Base-by-base conservation (phyloP, 2,113 vertebrate genomes). In the Glaucidium brasilianum region DNA sequence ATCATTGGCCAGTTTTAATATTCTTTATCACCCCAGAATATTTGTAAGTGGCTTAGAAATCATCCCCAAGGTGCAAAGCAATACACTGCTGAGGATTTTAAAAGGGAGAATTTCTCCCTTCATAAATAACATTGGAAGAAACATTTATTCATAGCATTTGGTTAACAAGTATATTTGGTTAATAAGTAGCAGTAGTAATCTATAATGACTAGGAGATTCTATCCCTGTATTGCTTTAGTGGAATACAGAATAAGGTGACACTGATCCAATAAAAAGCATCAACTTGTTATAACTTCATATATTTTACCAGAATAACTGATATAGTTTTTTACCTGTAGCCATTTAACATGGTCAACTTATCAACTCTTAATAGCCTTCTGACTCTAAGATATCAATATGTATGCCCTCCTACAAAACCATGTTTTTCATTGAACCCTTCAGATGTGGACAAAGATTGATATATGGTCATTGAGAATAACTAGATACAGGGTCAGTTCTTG, bases 31-130 rank as follows among this genome's bases (percentile, higher is more conserved):
- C 75, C 17, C 37, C 12, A 52, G 82, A 80, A 92, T 96, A 96
- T 96, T 96, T 96, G 72, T 83, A 34, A 55, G 92, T 52, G 68
- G 41, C 55, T 96, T 93, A 88, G 21, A 77, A 94, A 84, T 79
- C 45, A 71, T 86, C 50, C 80, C 47, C n/a, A 74, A 84, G 50
- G 71, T 92, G 11, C n/a, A 94, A 91, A 62, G 59, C n/a, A 94
- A 59, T 73, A 85, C 3, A 13, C 43, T 80, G 37, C 41, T 58
- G 37, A 73, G 29, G 53, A 82, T 92, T 63, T 95, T 45, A 92
- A 93, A 76, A 30, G 13, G 35, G 10, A 88, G 27, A 52, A 74
- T 85, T 93, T 96, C 2, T 69, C 8, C 12, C n/a, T 55, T 22
- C 14, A 62, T 62, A 82, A 74, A n/a, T 77, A 80, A 53, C 2